Evolutionary conservation across 37 sponge, comb jelly and placozoan species (phyloP).

Genomic region (Aplysina aerophoba): DNA sequence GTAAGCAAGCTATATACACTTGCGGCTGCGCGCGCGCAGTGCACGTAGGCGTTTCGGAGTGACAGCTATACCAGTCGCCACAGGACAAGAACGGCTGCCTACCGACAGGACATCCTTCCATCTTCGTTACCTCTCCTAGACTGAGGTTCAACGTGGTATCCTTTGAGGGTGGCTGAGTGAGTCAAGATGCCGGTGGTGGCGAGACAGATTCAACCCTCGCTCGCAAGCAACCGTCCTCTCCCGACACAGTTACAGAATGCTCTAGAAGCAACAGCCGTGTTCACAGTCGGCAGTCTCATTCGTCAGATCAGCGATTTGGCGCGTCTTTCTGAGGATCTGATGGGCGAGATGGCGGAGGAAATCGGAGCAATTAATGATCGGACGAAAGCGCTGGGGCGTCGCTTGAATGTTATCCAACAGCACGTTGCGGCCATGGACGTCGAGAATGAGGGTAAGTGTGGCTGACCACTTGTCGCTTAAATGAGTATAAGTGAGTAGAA

Average conservation of each 20-base stretch:
- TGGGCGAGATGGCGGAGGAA: neutral
- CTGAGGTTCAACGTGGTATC: no score
- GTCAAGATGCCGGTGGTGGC: neutral
- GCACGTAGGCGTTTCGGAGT: no score
- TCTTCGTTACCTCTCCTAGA: no score
- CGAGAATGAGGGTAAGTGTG: slow-evolving; percentile 29
- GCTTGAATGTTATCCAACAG: neutral
- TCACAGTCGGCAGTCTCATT: slow-evolving; percentile 2
- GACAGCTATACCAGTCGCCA: no score
- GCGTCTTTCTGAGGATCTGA: neutral
- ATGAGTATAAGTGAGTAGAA: neutral
- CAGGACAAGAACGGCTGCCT: no score
- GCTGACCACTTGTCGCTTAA: neutral
- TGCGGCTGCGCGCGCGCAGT: no score
- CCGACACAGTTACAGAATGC: neutral
- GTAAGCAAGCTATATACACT: no score
- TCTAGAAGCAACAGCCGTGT: neutral
- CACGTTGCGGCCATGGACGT: neutral
- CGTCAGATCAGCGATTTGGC: slow-evolving; percentile 17
- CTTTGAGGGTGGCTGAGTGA: no score
- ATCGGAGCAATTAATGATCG: neutral
- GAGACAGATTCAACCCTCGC: neutral
- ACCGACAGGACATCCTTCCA: no score
- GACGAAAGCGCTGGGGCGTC: neutral
- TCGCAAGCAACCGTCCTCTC: neutral